Base-by-base conservation (phyloP, 1,140 invertebrate species). In the Sitodiplosis mosellana region DNA sequence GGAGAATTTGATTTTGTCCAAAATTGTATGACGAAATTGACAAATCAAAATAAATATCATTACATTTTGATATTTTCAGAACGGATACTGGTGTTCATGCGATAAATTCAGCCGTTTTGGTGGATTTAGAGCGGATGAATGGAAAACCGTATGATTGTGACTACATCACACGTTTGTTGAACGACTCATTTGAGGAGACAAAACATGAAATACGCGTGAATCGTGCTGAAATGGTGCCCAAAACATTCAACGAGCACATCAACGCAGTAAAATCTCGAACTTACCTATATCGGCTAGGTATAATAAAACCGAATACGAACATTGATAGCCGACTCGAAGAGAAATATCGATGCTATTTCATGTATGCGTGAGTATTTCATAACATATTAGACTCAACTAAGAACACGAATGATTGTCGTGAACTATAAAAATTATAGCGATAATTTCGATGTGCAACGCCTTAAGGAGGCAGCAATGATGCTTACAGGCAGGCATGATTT, bases 41-140 rank as follows among this genome's bases (percentile, higher is more conserved):
- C n/a, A n/a, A n/a, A n/a, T n/a, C n/a, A n/a, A n/a, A n/a, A n/a
- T n/a, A n/a, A n/a, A n/a, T 27, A 5, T 27, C 27, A 27, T 27
- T 27, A n/a, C 10, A 27, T 27, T 27, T 27, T 3, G 10, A 49
- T 57, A 47, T 56, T 57, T 63, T 51, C 55, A 83, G 80, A 54
- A 83, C 81, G 63, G 80, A 83, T 72, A 62, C 71, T 10, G 80
- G 80, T 48, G 80, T 83, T 5, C 80, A 83, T 65, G 78, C 78
- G 2, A 54, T 82, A 12, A 69, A 70, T 53, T 63, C 71, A 14
- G 70, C 70, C n/a, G 73, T 72, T 27, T 78, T 82, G 53, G 68
- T 80, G 49, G 77, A 81, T 50, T 50, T 83, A 48, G 54, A 68
- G 18, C 68, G 65, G 44, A 51, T 46, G 18, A 64, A 68, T 48